Percentiles rank a stretch among this genome's conserved stretches.
phyloP scores from a whole-genome alignment of 1,140 invertebrate genomes.

The Monochamus saltuarius region DNA sequence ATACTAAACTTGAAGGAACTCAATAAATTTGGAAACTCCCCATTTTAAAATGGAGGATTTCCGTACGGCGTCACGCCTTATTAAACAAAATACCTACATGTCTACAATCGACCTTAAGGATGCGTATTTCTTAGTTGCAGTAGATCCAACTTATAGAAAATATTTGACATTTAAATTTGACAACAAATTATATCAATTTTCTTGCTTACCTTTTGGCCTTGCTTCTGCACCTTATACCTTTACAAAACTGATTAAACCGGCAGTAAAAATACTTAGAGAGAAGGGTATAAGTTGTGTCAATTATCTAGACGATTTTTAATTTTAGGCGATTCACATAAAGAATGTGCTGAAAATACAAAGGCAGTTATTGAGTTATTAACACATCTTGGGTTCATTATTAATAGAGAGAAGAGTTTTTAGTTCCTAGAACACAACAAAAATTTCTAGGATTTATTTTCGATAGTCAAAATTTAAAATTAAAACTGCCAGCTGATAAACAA shows the following conservation, averaged over 20 bases:
- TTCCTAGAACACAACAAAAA: background rate
- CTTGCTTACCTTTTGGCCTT: slow-evolving; percentile 23
- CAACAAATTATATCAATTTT: slow-evolving; percentile 26
- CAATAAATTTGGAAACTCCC: slow-evolving; percentile 26
- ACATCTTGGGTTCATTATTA: slow-evolving; percentile 22
- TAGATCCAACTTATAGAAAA: slow-evolving; percentile 28
- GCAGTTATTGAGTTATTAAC: slow-evolving; percentile 9
- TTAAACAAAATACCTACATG: slow-evolving; percentile 30
- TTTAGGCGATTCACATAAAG: slow-evolving; percentile 1
- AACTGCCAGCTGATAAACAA: slow-evolving; percentile 7
- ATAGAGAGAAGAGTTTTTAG: slow-evolving; percentile 20
- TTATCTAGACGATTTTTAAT: slow-evolving; percentile 25
- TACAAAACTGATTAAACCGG: slow-evolving; percentile 22
- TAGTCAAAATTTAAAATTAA: slow-evolving; percentile 2
- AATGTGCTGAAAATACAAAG: slow-evolving; percentile 12
- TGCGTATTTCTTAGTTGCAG: slow-evolving; percentile 30
- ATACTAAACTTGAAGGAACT: slow-evolving; percentile 41
- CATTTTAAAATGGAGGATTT: slow-evolving; percentile 40
- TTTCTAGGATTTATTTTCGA: slow-evolving; percentile 27
- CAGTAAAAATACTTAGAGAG: slow-evolving; percentile 6
- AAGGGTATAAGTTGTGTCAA: slow-evolving; percentile 1
- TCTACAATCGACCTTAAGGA: slow-evolving; percentile 30
- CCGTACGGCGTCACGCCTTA: slow-evolving; percentile 25
- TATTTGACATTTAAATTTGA: slow-evolving; percentile 30
- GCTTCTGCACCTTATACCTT: slow-evolving; percentile 13